Percentiles rank a stretch among this genome's conserved stretches.
Conservation (phyloP, 2,888 invertebrate genomes). For the Tillus elongatus region DNA sequence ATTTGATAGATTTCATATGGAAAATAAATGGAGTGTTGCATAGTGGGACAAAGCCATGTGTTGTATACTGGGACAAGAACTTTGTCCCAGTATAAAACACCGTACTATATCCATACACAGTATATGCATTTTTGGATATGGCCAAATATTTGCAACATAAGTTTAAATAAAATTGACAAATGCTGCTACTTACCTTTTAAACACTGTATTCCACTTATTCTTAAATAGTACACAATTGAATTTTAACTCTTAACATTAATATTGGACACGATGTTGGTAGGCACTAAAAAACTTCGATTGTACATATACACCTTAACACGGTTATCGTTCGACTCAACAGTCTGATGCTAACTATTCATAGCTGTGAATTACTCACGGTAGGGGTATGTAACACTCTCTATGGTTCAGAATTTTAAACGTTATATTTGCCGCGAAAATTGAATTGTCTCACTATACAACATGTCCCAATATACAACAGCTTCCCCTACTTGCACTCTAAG, state of each 20-base stretch:
- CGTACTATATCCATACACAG: too few species aligned
- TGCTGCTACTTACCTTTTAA: not conserved
- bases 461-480: too few species aligned
- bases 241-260: not conserved
- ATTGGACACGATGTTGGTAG: conserved; percentile 1
- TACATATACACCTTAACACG: too few species aligned
- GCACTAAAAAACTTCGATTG: too few species aligned
- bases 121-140: conserved; percentile 1
- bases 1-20: not conserved
- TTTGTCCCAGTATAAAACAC: conserved; percentile 2
- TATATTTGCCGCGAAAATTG: too few species aligned
- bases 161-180: conserved; percentile 1
- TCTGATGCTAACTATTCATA: too few species aligned
- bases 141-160: conserved; percentile 3
- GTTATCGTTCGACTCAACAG: too few species aligned
- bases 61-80: conserved; percentile 1
- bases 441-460: too few species aligned
- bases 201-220: not conserved
- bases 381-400: too few species aligned
- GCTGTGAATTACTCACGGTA: too few species aligned
- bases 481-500: too few species aligned
- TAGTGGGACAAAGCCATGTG: conserved; percentile 4
- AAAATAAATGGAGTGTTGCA: conserved; percentile 1
- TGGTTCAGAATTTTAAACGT: too few species aligned
- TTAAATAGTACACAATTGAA: not conserved